phyloP scores from a whole-genome alignment of 2,113 vertebrate species.

The Boulengeromyrus knoepffleri region DNA sequence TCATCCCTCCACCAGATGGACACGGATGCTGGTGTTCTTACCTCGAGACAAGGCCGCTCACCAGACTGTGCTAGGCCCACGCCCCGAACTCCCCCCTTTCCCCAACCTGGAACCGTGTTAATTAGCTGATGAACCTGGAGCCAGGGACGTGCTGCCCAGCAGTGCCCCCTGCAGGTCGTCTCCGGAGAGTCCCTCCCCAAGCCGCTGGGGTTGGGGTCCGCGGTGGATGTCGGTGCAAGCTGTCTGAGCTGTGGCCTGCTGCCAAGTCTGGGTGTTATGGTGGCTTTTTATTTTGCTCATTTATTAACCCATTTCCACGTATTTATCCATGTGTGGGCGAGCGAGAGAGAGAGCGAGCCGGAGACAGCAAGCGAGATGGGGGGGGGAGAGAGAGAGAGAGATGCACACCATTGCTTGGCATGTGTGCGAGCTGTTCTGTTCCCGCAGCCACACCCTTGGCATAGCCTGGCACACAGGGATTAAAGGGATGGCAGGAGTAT shows the following conservation, averaged over 20 bases:
- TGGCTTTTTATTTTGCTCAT: background rate
- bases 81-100: constrained; percentile 28
- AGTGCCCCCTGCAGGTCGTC: constrained; percentile 9
- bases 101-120: constrained; percentile 47
- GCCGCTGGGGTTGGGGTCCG: constrained; percentile 3
- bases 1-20: constrained; percentile 43
- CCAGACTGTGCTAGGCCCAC: constrained; percentile 36
- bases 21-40: constrained; percentile 38
- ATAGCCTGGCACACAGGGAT: background rate
- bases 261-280: background rate
- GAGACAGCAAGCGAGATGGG: background rate
- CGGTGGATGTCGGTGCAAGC: constrained; percentile 17
- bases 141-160: constrained; percentile 19
- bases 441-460: background rate
- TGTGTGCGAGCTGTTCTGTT: background rate
- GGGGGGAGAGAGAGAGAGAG: background rate
- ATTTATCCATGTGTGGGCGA: background rate
- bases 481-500: background rate
- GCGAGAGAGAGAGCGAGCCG: background rate
- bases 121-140: constrained; percentile 44
- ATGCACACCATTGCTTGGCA: background rate
- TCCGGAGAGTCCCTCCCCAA: background rate
- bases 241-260: constrained; percentile 13
- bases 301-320: constrained; percentile 14
- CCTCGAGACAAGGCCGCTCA: constrained; percentile 60